Evolutionary conservation across 2,888 invertebrate genomes (phyloP), one percentile per base, ranked within the genome.

Genomic region (Pharmacophagus antenor): DNA sequence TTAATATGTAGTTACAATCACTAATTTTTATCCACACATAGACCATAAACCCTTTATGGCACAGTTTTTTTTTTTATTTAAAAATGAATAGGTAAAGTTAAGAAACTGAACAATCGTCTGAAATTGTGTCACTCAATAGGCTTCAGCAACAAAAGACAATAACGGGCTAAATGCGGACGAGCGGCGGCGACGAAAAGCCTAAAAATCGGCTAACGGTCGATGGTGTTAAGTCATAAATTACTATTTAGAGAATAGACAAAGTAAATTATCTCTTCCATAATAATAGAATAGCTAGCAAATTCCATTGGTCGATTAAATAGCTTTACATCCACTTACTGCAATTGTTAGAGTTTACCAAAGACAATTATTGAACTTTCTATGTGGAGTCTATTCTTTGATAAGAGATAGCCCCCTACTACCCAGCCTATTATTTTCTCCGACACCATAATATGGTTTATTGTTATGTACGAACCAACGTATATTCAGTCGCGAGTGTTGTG

Each of bases 301-400:
- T 37, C n/a, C n/a, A n/a, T n/a, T 3, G 3, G 37, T 37, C 37
- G 2, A n/a, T 37, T 37, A 37, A 37, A 37, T 37, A n/a, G 37
- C 37, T 37, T 4, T 37, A n/a, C 37, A n/a, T 37, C n/a, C 37
- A 8, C 37, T 37, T 37, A 2, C n/a, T 37, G 15, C 15, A 15
- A 4, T 15, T 27, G 8, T 7, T 7, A 4, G 37, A 37, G 37
- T n/a, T 37, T 37, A 37, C 37, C 6, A n/a, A n/a, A 37, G 15
- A 37, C 49, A 21, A 15, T 41, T 23, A 56, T 56, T 56, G 49
- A 56, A 49, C 56, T 56, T 56, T 56, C 49, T 49, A 42, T 18
- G 37, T n/a, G 37, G 37, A 4, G 37, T 37, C 50, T 56, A 50
- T 27, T 50, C 25, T 44, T 44, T 42, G 49, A 57, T 51, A 57